Evolutionary conservation across 2,888 invertebrate genomes (phyloP).

Genomic region (Pollenia labialis): DNA sequence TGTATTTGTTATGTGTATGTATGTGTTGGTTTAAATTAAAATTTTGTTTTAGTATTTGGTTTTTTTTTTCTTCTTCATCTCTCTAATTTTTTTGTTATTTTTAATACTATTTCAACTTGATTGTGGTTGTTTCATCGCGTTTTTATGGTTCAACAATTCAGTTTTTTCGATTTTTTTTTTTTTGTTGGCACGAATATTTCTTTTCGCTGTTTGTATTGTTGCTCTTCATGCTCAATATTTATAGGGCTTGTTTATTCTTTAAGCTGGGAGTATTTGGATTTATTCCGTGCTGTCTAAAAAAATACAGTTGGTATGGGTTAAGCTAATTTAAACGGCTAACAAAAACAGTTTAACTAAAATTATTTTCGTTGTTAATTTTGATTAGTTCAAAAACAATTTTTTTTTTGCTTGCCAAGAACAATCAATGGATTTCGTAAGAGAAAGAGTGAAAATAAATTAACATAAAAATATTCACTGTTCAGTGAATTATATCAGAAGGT

Average conservation of each 20-base stretch:
- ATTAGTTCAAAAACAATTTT: neutral
- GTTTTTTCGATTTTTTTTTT: constrained; percentile 15
- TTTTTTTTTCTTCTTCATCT: constrained; percentile 29
- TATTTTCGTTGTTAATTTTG: constrained; percentile 16
- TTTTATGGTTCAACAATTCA: constrained; percentile 58
- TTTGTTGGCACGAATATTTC: neutral
- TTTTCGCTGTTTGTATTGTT: neutral
- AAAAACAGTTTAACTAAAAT: constrained; percentile 44
- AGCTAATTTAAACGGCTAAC: constrained; percentile 60
- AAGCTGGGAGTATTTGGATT: constrained; percentile 6
- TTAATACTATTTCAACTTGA: constrained; percentile 49
- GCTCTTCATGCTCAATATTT: constrained; percentile 31
- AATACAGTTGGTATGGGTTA: constrained; percentile 26
- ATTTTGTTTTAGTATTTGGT: constrained; percentile 41
- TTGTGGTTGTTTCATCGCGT: constrained; percentile 59
- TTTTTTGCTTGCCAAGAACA: no score
- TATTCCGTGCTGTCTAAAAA: neutral
- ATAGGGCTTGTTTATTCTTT: constrained; percentile 28
- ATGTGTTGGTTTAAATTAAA: constrained; percentile 44
- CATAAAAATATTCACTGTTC: no score
- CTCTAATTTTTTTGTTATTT: neutral
- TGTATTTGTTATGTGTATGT: constrained; percentile 5
- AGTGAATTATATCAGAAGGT: no score
- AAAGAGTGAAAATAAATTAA: no score
- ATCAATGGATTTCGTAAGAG: no score